Evolutionary conservation across 2,888 invertebrate genomes (phyloP), one percentile per base, ranked within the genome.

Genomic region (Ochropleura plecta): DNA sequence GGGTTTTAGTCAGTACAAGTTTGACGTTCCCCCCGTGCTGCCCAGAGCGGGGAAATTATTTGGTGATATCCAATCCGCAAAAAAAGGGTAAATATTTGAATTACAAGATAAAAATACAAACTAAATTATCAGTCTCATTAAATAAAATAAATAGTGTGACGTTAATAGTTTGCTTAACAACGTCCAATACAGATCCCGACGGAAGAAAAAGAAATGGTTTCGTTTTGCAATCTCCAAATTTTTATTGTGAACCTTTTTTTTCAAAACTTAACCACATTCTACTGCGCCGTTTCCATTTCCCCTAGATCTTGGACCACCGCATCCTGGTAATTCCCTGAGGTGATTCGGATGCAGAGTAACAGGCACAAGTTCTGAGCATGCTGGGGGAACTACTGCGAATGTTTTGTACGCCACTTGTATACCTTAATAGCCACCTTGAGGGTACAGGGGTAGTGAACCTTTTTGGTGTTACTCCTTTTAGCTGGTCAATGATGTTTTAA

Each of bases 321-420:
- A 74, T 78, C 66, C 72, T 80, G 78, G 84, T 78, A 90, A 92
- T 90, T 92, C 94, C 94, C 92, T 72, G 85, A 92, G 95, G 95
- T 93, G 93, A 94, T 95, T 95, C 90, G 88, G 89, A 94, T 95
- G 95, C 95, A 92, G 91, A 91, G 90, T 90, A 87, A 91, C 90
- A 88, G 90, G 93, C 92, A 92, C 92, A 94, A 95, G 93, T 95
- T 95, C 91, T 90, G 91, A 93, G 93, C 93, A 94, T 92, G 92
- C 87, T 89, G 88, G 92, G 93, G 93, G 92, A 92, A 94, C 94
- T 93, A 92, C 92, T 93, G 88, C 89, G 85, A 91, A 92, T 92
- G 92, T 87, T 91, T 90, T 91, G 89, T 91, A 90, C 89, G 88
- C 76, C 65, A 73, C 88, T 90, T 91, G 92, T 94, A 89, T 91